Evolutionary conservation across 2,113 vertebrate species (phyloP).

Genomic region (Lamprologus speciosus): DNA sequence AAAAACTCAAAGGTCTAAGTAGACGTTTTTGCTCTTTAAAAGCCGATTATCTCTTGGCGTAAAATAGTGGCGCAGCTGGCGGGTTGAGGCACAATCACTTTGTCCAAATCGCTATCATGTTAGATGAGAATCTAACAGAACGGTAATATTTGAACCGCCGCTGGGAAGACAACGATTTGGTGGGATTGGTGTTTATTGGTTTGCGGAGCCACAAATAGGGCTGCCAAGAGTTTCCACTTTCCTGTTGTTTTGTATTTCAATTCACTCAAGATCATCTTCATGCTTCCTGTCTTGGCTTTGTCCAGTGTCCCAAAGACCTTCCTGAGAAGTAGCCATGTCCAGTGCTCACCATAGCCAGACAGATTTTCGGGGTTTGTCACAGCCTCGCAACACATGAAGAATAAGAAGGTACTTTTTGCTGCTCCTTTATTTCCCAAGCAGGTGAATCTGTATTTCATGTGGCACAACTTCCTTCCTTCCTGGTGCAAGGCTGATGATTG

Average conservation of each 20-base stretch:
- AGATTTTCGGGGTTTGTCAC: background rate
- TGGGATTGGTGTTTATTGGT: background rate
- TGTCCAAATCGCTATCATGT: background rate
- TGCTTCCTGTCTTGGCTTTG: background rate
- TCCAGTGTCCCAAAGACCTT: background rate
- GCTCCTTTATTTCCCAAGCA: background rate
- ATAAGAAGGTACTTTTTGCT: accelerated
- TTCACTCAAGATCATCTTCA: too few species aligned
- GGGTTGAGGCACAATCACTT: background rate
- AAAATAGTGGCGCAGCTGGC: background rate
- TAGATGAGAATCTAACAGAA: background rate
- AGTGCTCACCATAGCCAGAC: background rate
- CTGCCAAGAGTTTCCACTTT: background rate
- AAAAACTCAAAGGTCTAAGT: background rate
- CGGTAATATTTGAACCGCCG: background rate
- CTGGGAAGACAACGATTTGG: background rate
- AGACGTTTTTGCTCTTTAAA: background rate
- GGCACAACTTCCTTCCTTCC: background rate
- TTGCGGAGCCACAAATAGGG: background rate
- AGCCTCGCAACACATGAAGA: background rate
- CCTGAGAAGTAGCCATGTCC: background rate
- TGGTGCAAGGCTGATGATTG: background rate
- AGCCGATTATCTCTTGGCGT: background rate
- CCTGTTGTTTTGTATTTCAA: background rate
- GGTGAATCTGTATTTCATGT: background rate